These are phyloP conservation scores for Myotis vivesi DNA, from an alignment of 2,797 vertebrate species.

Conservation along the genomic window DNA sequence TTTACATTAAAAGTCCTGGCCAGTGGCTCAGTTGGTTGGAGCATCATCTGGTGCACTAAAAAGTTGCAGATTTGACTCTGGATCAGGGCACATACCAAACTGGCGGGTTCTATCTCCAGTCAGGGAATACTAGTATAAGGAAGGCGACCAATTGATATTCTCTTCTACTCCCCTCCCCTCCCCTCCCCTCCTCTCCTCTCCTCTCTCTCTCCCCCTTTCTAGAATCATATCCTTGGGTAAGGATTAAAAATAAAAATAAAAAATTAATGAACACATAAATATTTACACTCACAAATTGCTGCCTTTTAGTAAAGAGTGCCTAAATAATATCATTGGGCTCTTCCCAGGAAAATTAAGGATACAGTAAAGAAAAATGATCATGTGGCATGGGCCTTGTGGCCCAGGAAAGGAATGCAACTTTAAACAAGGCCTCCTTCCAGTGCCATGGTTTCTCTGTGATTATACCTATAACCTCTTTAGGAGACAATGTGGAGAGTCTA, in stretches of 20 bases:
- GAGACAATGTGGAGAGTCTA: background rate
- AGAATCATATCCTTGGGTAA: background rate
- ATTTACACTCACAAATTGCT: background rate
- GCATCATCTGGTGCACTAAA: too few relatives aligned
- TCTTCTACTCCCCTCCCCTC: fast-evolving
- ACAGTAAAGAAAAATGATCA: background rate
- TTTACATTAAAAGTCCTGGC: background rate
- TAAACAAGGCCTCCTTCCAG: background rate
- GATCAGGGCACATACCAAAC: too few relatives aligned
- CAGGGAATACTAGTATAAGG: too few relatives aligned
- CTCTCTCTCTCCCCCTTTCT: background rate
- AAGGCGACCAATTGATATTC: too few relatives aligned
- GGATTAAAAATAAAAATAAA: background rate
- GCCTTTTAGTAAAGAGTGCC: background rate
- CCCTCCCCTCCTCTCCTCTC: too few relatives aligned
- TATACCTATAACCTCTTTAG: background rate
- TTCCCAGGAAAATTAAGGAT: background rate
- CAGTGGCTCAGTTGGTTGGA: too few relatives aligned
- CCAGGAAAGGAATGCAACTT: background rate
- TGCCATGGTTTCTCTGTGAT: background rate
- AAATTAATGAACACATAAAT: background rate
- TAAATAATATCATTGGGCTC: background rate
- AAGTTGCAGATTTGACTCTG: too few relatives aligned
- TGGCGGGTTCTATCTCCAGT: too few relatives aligned
- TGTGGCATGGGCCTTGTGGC: fast-evolving